Percentiles rank a stretch among this genome's conserved stretches.
phyloP scores from a whole-genome alignment of 2,113 vertebrate genomes.

The Macquaria australasica region DNA sequence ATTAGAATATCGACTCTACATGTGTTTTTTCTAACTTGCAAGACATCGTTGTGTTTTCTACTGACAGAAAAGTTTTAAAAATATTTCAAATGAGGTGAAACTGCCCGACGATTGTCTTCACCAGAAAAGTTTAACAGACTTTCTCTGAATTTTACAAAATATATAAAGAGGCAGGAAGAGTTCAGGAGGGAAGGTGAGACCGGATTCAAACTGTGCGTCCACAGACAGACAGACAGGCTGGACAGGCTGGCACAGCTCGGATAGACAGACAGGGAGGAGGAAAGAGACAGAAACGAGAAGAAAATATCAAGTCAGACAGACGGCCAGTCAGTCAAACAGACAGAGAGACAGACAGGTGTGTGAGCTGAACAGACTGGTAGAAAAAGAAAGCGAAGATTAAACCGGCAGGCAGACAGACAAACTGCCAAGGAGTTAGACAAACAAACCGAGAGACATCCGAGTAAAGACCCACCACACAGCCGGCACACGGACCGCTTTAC shows the following conservation, averaged over 20 bases:
- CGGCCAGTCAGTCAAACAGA: constrained; percentile 47
- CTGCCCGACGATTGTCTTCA: background rate
- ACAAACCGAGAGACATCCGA: background rate
- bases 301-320: constrained; percentile 41
- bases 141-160: constrained; percentile 1
- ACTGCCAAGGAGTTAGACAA: background rate
- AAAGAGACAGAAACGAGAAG: constrained; percentile 62
- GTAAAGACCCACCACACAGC: background rate
- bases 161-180: constrained; percentile 41
- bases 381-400: constrained; percentile 4
- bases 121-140: constrained; percentile 12
- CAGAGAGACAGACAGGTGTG: constrained; percentile 44
- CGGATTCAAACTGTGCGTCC: constrained; percentile 25
- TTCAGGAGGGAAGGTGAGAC: constrained; percentile 46
- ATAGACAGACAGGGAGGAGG: constrained; percentile 36
- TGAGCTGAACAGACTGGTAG: constrained; percentile 7
- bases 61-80: background rate
- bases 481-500: background rate
- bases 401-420: constrained; percentile 21
- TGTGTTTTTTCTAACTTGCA: background rate
- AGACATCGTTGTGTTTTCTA: background rate
- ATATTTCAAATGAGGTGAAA: no score
- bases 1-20: background rate
- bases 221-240: constrained; percentile 15
- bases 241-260: background rate